Evolutionary conservation across 2,113 vertebrate species (phyloP), one percentile per base, ranked within the genome.

Genomic region (Larimichthys crocea): DNA sequence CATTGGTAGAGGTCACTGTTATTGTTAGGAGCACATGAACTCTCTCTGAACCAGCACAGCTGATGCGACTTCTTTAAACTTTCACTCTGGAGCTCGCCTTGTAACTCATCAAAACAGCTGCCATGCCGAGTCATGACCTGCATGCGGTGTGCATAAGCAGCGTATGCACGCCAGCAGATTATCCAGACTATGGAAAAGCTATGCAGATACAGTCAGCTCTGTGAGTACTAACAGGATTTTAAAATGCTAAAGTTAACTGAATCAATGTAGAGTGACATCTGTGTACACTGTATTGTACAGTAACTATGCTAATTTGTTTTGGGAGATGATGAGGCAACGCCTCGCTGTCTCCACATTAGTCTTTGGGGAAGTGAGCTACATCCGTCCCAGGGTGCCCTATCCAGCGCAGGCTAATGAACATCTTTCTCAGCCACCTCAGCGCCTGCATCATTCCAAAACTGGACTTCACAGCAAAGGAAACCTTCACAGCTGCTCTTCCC

Each of bases 281-380:
- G 48, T 31, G 48, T 9, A 42, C 10, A 42, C 50, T 19, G 17
- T 17, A 46, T 17, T 44, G 56, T 20, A 7, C 10, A 55, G 48
- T 11, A 53, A 9, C 35, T 9, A 40, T 40, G 14, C 16, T 5
- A 16, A 15, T 55, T 52, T 46, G 40, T 48, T 46, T 16, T 15
- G 48, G 52, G 74, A 74, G 66, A 84, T 52, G 35, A 15, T 72
- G 53, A 74, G 31, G 48, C 35, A 31, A 49, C 10, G 0, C 40
- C 56, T 70, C 57, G 19, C 65, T 29, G 6, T 73, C 52, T 65
- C 68, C 52, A 40, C 66, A 22, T 16, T 53, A 52, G 48, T 86
- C 90, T 92, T 56, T 3, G 50, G 92, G 88, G 89, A 90, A 46
- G 74, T 86, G 87, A 82, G 89, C 82, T 81, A 82, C 76, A 90